Base-by-base conservation (phyloP, 2,797 vertebrate species). In the Tenualosa ilisha region DNA sequence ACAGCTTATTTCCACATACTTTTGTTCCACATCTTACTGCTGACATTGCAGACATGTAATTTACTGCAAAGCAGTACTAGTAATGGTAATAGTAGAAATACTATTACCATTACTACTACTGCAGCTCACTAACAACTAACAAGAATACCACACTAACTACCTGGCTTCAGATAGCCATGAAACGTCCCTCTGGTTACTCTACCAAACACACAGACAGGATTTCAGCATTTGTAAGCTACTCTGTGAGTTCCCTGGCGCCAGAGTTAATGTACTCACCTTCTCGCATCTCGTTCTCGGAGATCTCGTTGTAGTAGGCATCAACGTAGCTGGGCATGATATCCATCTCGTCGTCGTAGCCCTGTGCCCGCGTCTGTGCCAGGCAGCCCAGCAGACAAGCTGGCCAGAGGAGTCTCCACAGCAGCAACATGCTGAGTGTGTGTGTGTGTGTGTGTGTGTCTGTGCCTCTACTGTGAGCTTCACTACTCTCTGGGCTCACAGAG, bases 281-380 rank as follows among this genome's bases (percentile, higher is more conserved):
- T 46, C 54, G 68, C 13, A 89, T 86, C 0, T 94, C 91, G 31
- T 31, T 87, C 0, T 91, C 92, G 63, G 84, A 1, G 87, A 96
- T 95, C 86, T 94, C 95, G 82, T 96, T 95, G 89, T 89, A 92
- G 91, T 89, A 95, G 84, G 43, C 1, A 56, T 93, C 89, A 1
- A 8, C 3, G 63, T 82, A 96, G 49, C 89, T 90, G 88, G 94
- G 87, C 49, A 94, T 68, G 4, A 93, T 87, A 4, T 90, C 63
- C 31, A 93, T 87, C 4, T 90, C n/a, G n/a, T 95, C 93, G 0
- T 97, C 97, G 13, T 97, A 96, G 0, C 94, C 92, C 0, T 93
- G 87, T 63, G 93, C 87, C 88, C 93, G 75, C 90, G 92, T 89
- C 11, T 85, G 91, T 9, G 91, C 89, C 68, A 85, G 89, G 0